Conservation (phyloP, 2,113 vertebrate genomes). For the Bubo blakistoni region DNA sequence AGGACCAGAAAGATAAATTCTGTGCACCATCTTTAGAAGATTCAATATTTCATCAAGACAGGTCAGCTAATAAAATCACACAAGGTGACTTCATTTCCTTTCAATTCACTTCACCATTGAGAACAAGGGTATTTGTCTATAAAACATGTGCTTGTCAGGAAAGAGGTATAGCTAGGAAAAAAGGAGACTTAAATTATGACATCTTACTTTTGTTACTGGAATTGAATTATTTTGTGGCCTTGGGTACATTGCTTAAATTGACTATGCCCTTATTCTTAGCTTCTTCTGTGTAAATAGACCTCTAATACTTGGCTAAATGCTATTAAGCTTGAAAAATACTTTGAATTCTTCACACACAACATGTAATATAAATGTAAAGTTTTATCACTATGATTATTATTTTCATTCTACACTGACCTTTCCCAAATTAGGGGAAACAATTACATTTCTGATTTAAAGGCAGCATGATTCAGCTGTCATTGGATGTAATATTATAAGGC, state of each 20-base stretch:
- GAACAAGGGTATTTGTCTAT: constrained; percentile 4
- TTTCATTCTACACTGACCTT: not conserved
- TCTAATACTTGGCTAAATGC: not conserved
- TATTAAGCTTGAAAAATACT: not conserved
- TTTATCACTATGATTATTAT: not conserved
- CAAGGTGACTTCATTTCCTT: constrained; percentile 42
- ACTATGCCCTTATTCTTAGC: not conserved
- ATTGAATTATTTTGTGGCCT: not conserved
- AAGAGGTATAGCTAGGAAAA: not conserved
- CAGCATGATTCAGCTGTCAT: not conserved
- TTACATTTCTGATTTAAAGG: not conserved
- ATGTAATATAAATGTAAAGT: not conserved
- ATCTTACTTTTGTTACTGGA: not conserved
- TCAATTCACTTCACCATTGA: not conserved
- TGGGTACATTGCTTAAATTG: not conserved
- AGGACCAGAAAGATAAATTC: not conserved
- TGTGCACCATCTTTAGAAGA: not conserved
- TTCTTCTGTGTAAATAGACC: not conserved
- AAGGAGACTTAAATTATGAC: not conserved
- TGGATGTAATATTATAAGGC: not conserved
- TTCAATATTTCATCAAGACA: constrained; percentile 28
- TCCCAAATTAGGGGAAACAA: not conserved
- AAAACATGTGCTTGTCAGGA: not conserved
- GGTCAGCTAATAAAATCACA: constrained; percentile 25
- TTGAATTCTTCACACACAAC: not conserved